Percentiles rank a stretch among this genome's conserved stretches.
These are phyloP conservation scores for Drepanosiphum platanoidis DNA, from an alignment of 2,888 invertebrate species.

Conservation along the genomic window DNA sequence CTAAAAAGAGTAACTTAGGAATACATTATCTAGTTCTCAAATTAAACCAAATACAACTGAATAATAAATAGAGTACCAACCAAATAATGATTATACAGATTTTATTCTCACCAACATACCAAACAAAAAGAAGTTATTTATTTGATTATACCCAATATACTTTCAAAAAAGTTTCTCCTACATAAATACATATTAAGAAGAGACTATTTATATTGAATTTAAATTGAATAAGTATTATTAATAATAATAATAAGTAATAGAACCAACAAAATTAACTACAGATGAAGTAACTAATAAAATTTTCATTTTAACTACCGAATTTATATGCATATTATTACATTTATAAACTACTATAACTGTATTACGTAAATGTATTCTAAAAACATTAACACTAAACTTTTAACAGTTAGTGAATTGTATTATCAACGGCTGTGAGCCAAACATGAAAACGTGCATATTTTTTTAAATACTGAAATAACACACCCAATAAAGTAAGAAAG, in stretches of 20 bases:
- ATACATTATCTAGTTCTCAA: neutral
- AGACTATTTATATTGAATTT: neutral
- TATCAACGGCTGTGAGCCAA: slow-evolving; percentile 13
- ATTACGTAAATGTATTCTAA: neutral
- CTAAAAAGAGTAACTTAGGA: neutral
- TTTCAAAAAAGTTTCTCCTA: neutral
- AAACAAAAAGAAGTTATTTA: neutral
- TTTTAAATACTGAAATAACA: neutral
- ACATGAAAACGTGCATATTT: slow-evolving; percentile 15
- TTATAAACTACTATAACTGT: neutral
- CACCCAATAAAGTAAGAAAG: neutral
- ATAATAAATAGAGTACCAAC: neutral
- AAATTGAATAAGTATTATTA: neutral
- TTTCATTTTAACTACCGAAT: neutral
- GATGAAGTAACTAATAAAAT: neutral
- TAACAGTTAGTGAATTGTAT: slow-evolving; percentile 4
- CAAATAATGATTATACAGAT: neutral
- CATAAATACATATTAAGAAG: neutral
- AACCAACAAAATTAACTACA: neutral
- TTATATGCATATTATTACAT: neutral
- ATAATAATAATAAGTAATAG: neutral
- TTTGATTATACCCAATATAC: neutral
- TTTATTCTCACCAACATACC: neutral
- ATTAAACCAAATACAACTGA: neutral
- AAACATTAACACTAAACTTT: neutral